Evolutionary conservation across 1,140 invertebrate species (phyloP), one percentile per base, ranked within the genome.

Genomic region (Rhopalosiphum padi): DNA sequence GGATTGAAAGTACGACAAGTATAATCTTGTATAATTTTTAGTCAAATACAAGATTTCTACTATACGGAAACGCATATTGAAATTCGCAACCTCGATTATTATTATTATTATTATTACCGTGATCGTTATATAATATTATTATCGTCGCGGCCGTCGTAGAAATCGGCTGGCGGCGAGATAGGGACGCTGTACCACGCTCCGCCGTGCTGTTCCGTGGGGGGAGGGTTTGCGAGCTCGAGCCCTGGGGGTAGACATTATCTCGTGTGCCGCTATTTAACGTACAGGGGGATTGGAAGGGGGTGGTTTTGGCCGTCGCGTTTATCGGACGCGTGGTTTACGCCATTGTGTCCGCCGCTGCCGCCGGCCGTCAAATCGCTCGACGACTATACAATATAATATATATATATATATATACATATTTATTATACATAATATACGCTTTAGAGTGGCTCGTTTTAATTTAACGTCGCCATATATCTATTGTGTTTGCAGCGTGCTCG

Each of bases 231-330:
- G 41, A 41, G 23, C 2, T 35, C 30, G 86, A 30, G 43, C 30
- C 23, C 35, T 8, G 55, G 53, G 25, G 30, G 30, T 77, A 15
- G 30, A n/a, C 53, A 91, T 91, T 91, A 91, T 91, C 55, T 91
- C 30, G 90, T 91, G 37, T 91, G 55, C 60, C 90, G 55, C 53
- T 91, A 91, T 77, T 91, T 91, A 91, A 41, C 5, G 41, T 6
- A 41, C 15, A 30, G 60, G 43, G 3, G 25, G 30, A 68, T 8
- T 68, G 48, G 15, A 18, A 51, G 22, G 37, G 35, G 82, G 22
- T 37, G 82, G 6, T 37, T 85, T 90, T 60, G 37, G n/a, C 37
- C 35, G 37, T 5, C 88, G 60, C 60, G 90, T 77, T 43, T 91
- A 68, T 77, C 55, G 25, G 60, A 11, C 90, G 89, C 90, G 55